These are phyloP conservation scores for Zaprionus capensis DNA, from an alignment of 1,140 invertebrate genomes.

Conservation along the genomic window DNA sequence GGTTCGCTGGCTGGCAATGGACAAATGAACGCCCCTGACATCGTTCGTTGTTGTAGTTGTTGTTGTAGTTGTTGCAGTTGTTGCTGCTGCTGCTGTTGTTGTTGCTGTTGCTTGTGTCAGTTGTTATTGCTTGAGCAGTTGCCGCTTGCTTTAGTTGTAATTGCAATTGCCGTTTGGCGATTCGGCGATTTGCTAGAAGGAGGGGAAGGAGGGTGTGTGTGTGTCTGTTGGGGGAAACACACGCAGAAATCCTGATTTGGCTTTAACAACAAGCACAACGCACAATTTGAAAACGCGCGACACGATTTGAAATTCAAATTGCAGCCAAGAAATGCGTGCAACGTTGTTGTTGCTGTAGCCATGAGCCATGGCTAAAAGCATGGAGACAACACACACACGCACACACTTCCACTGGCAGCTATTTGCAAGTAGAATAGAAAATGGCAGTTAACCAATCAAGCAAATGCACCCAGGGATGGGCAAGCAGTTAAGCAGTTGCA, in stretches of 20 bases:
- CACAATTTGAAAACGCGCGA: conserved; percentile 70
- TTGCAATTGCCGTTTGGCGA: conserved; percentile 74
- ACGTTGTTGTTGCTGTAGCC: conserved; percentile 44
- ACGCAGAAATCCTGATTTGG: conserved; percentile 83
- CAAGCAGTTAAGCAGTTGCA: not conserved
- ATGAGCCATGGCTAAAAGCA: conserved; percentile 75
- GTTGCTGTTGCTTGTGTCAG: conserved; percentile 9
- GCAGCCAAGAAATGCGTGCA: conserved; percentile 79
- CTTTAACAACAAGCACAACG: conserved; percentile 79
- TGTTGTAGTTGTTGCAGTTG: conserved; percentile 19
- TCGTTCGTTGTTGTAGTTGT: conserved; percentile 66
- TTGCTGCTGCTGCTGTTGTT: conserved; percentile 23
- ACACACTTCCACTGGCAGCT: conserved; percentile 23
- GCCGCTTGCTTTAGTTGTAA: conserved; percentile 62
- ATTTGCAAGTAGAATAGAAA: conserved; percentile 57
- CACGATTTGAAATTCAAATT: conserved; percentile 80
- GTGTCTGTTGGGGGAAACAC: conserved; percentile 10
- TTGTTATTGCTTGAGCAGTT: conserved; percentile 19
- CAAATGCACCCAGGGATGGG: conserved; percentile 66
- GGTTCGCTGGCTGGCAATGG: conserved; percentile 77
- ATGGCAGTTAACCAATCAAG: conserved; percentile 75
- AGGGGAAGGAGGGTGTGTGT: not conserved
- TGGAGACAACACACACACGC: conserved; percentile 25
- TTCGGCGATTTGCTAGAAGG: conserved; percentile 31
- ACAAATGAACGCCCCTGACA: conserved; percentile 82